Conservation (phyloP, 2,888 invertebrate species). For the Philereme vetulata region DNA sequence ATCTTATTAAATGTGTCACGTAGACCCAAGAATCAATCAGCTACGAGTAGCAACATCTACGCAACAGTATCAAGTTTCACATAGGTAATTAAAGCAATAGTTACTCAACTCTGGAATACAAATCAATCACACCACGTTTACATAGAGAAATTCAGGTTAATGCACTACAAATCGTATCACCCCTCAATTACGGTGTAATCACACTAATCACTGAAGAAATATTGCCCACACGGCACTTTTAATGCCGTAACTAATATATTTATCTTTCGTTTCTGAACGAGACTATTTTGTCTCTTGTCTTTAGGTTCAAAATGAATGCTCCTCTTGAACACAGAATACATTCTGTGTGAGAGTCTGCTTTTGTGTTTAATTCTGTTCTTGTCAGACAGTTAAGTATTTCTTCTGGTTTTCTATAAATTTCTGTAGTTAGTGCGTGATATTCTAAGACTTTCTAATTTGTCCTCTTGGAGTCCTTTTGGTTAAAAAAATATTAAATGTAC, state of each 20-base stretch:
- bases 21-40: constrained; percentile 12
- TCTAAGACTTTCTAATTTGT: too few relatives aligned
- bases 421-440: too few relatives aligned
- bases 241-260: not conserved
- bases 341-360: too few relatives aligned
- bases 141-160: constrained; percentile 43
- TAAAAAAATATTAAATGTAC: too few relatives aligned
- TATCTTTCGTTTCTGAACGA: constrained; percentile 1
- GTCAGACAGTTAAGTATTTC: too few relatives aligned
- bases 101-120: constrained; percentile 27
- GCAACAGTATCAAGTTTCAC: constrained; percentile 29
- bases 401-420: too few relatives aligned
- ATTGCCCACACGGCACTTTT: not conserved
- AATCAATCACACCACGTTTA: constrained; percentile 26
- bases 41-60: constrained; percentile 7
- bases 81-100: constrained; percentile 28
- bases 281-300: not conserved
- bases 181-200: constrained; percentile 13
- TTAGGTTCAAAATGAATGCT: not conserved
- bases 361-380: too few relatives aligned
- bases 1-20: constrained; percentile 31
- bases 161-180: constrained; percentile 36
- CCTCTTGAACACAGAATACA: too few relatives aligned
- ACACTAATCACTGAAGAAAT: constrained; percentile 8
- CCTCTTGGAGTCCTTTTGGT: too few relatives aligned